phyloP scores from a whole-genome alignment of 2,888 invertebrate species.

The Pollenia angustigena region DNA sequence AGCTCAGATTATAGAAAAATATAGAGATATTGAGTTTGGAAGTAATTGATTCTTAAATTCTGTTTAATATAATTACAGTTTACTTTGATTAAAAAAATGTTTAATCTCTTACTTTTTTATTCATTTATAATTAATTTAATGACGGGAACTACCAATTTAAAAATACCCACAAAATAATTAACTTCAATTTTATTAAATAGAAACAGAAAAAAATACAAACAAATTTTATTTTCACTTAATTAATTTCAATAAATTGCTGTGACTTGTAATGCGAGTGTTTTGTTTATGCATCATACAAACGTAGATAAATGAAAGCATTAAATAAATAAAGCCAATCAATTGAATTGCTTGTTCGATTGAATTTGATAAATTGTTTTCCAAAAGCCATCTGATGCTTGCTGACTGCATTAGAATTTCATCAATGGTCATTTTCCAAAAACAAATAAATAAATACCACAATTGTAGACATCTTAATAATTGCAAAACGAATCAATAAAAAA shows the following conservation, averaged over 20 bases:
- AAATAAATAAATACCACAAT: slow-evolving; percentile 20
- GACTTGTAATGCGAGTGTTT: neutral
- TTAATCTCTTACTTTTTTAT: too few relatives aligned
- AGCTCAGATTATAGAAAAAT: too few relatives aligned
- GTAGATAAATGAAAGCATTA: neutral
- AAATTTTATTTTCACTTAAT: slow-evolving; percentile 28
- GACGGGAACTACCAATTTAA: neutral
- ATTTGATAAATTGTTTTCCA: slow-evolving; percentile 12
- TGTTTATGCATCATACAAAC: slow-evolving; percentile 2
- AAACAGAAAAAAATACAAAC: neutral
- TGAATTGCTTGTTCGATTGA: slow-evolving; percentile 23
- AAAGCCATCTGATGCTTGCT: slow-evolving; percentile 22
- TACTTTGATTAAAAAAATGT: too few relatives aligned
- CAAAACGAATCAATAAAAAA: slow-evolving; percentile 37
- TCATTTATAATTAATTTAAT: neutral
- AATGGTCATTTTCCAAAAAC: slow-evolving; percentile 25
- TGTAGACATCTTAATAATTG: slow-evolving; percentile 16
- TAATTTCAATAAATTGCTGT: slow-evolving; percentile 64
- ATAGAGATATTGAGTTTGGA: too few relatives aligned
- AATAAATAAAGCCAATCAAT: slow-evolving; percentile 20
- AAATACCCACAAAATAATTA: neutral
- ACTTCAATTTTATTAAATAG: neutral
- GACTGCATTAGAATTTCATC: slow-evolving; percentile 1
- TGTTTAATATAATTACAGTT: too few relatives aligned
- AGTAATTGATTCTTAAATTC: too few relatives aligned